Evolutionary conservation across 2,797 vertebrate genomes (phyloP).

Genomic region (Liparis tanakae): DNA sequence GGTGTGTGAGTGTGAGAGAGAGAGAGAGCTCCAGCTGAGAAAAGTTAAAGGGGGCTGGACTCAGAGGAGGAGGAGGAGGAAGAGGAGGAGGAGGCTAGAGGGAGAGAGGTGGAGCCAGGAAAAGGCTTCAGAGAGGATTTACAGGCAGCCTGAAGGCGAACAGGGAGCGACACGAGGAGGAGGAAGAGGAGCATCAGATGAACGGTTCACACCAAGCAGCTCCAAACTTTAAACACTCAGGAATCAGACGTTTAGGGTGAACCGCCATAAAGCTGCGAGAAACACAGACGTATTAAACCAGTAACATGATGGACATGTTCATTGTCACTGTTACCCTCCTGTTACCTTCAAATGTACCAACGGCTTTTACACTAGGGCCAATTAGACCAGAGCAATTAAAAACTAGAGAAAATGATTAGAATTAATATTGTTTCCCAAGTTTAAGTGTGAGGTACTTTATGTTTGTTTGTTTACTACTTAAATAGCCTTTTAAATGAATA

Average conservation of each 20-base stretch:
- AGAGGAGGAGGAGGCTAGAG: constrained; percentile 51
- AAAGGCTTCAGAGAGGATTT: constrained; percentile 16
- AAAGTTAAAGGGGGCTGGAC: constrained; percentile 65
- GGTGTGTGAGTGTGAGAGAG: constrained; percentile 1
- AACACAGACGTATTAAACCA: neutral
- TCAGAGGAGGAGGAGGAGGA: constrained; percentile 40
- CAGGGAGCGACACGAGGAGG: constrained; percentile 13
- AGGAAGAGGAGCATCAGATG: neutral
- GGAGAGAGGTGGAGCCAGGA: constrained; percentile 56
- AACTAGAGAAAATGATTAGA: no score
- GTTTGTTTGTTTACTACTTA: no score
- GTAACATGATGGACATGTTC: neutral
- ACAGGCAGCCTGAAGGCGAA: constrained; percentile 27
- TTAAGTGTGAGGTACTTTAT: no score
- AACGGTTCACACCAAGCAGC: neutral
- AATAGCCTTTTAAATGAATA: no score
- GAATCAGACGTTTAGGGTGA: neutral
- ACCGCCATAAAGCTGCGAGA: neutral
- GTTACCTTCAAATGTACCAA: no score
- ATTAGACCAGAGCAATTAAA: no score
- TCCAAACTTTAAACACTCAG: neutral
- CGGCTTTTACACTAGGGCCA: no score
- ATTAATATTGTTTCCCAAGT: no score
- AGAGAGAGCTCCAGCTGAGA: constrained; percentile 49
- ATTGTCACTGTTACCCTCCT: neutral